Base-by-base conservation (phyloP, 2,797 vertebrate species). In the Enteromius argenteus region DNA sequence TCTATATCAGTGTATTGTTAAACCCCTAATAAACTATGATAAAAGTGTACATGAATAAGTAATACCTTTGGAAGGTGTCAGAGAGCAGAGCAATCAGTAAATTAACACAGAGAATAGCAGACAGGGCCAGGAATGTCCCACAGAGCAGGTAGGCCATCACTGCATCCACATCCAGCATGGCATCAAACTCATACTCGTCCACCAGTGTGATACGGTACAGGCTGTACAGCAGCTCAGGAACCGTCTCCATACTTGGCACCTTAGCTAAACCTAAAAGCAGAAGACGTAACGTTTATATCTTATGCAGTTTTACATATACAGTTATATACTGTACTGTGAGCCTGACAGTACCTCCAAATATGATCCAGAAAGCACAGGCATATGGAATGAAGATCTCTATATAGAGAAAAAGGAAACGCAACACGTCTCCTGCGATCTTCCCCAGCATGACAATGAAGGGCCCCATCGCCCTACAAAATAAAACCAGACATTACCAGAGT, bases 291-390 rank as follows among this genome's bases (percentile, higher is more conserved):
- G 8, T 69, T 42, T 9, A 30, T 14, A 11, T 35, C 42, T 37
- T 42, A 74, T 37, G 42, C 73, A 56, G 23, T 3, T 76, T 58
- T 23, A 7, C 10, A 60, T 60, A 11, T 23, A 64, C 14, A 30
- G 5, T 64, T 10, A 21, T 3, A 67, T 42, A 39, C n/a, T 44
- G 11, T 3, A 39, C n/a, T 44, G 11, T 1, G n/a, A n/a, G 5
- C 56, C 37, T 71, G 39, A 44, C 32, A 75, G 71, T 79, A 95
- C 93, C 93, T 93, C 93, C 94, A 58, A 95, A 95, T 67, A 95
- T 91, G 81, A 95, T 94, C 94, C 94, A 95, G 90, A 94, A 95
- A 75, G 93, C 92, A 86, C 92, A 95, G 78, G 92, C 91, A 6
- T 94, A 95, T 5, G 93, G 94, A 76, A 95, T 86, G 56, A 90